A percentile compares a stretch with the other conserved stretches of the same genome.
Conservation (phyloP, 2,113 vertebrate genomes). For the Condylura cristata region DNA sequence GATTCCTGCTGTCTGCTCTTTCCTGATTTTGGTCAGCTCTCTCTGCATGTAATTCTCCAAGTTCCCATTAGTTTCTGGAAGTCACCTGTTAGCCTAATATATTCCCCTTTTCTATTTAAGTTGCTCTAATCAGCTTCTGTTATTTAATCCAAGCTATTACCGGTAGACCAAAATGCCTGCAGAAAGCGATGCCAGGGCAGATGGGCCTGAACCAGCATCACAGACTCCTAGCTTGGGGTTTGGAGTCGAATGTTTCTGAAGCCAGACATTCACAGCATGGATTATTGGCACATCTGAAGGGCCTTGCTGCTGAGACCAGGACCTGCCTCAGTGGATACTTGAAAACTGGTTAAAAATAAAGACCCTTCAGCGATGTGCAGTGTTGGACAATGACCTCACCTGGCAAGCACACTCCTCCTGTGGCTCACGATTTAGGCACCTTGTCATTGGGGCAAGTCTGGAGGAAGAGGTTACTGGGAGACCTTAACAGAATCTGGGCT, state of each 20-base stretch:
- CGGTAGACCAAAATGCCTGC: neutral
- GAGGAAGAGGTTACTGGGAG: neutral
- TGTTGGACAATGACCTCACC: neutral
- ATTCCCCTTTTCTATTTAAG: neutral
- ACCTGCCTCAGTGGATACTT: too few species aligned
- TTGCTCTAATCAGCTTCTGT: neutral
- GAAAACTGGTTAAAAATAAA: neutral
- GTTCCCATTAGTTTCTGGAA: neutral
- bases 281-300: neutral
- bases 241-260: neutral
- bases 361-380: neutral
- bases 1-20: neutral
- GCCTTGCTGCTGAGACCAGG: neutral
- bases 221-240: rapidly evolving
- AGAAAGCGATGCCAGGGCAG: neutral
- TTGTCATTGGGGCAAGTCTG: neutral
- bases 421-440: neutral
- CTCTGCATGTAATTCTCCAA: neutral
- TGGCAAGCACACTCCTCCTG: neutral
- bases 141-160: neutral
- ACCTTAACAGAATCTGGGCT: neutral
- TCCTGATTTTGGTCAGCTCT: neutral
- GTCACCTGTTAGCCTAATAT: neutral
- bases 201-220: neutral
- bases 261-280: neutral